phyloP scores from a whole-genome alignment of 2,888 invertebrate genomes.

The Adineta ricciae region DNA sequence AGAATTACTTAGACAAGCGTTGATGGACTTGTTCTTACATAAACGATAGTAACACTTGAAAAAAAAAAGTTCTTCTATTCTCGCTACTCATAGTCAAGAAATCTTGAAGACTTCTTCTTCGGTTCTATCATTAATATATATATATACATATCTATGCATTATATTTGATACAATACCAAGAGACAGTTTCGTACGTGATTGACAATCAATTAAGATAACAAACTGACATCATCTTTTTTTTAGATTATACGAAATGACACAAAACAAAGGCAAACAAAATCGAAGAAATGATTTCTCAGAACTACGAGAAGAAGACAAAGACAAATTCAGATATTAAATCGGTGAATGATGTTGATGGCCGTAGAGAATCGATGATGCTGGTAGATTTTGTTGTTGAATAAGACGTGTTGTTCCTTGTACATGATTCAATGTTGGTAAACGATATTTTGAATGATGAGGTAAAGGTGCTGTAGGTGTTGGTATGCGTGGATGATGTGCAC shows the following conservation, averaged over 20 bases:
- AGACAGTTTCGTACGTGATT: not conserved
- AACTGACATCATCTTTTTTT: not conserved
- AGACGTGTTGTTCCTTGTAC: not conserved
- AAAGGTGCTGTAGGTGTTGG: not conserved
- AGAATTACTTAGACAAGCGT: not conserved
- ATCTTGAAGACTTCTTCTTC: not conserved
- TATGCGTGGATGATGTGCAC: not conserved
- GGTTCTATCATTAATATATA: not conserved
- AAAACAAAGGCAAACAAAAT: not conserved
- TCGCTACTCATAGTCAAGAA: not conserved
- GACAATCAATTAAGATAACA: constrained; percentile 1
- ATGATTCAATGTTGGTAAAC: not conserved
- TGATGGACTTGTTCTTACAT: not conserved
- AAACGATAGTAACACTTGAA: not conserved
- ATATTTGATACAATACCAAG: not conserved
- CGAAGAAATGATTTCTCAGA: not conserved
- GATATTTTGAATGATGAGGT: not conserved
- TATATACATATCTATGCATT: not conserved
- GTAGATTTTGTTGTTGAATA: not conserved
- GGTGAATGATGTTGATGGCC: not conserved
- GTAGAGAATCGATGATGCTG: not conserved
- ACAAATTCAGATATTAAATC: not conserved
- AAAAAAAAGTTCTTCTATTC: not conserved
- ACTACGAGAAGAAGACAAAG: not conserved
- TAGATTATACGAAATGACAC: not conserved